Evolutionary conservation across 2,797 vertebrate species (phyloP), one percentile per base, ranked within the genome.

Genomic region (Hephaestus fuliginosus): DNA sequence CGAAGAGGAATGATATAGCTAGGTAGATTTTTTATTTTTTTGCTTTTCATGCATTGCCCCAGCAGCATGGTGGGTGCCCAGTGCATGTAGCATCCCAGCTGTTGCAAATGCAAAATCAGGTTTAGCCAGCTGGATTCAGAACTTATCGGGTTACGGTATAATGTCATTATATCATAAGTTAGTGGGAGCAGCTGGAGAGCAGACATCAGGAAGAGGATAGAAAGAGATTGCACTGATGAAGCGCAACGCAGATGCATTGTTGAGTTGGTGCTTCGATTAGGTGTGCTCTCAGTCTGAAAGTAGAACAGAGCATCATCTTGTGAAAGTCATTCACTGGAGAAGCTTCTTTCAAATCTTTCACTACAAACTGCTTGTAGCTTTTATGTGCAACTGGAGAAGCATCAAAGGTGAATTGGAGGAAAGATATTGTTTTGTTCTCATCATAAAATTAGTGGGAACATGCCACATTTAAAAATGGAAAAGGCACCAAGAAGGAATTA

Each of bases 81-180:
- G 22, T 48, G 33, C 64, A 81, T 10, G 25, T 33, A 68, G 73
- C 56, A 75, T 81, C 76, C 71, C 88, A 91, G 84, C 83, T 91
- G 87, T 74, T 86, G 20, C 57, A 57, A 83, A 76, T 68, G 57
- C 60, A 62, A 70, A 90, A 90, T 87, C 56, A 61, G 76, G 71
- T 90, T 82, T 52, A 81, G 77, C 74, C 85, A 82, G 78, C 80
- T 86, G 86, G 77, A 78, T 82, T 89, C 79, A 81, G 85, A 75
- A 74, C 91, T 89, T 74, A 88, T 87, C 58, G 46, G 70, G 83
- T 74, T 90, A 82, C 72, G 65, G 60, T 52, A 65, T 85, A 85
- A 92, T 84, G 61, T 76, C 66, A 86, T 91, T 90, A 88, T 86
- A 85, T 89, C 88, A 88, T 69, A 82, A 70, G 86, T 87, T 78